Base-by-base conservation (phyloP, 2,888 invertebrate genomes). In the Zygothrica quintamaculata region DNA sequence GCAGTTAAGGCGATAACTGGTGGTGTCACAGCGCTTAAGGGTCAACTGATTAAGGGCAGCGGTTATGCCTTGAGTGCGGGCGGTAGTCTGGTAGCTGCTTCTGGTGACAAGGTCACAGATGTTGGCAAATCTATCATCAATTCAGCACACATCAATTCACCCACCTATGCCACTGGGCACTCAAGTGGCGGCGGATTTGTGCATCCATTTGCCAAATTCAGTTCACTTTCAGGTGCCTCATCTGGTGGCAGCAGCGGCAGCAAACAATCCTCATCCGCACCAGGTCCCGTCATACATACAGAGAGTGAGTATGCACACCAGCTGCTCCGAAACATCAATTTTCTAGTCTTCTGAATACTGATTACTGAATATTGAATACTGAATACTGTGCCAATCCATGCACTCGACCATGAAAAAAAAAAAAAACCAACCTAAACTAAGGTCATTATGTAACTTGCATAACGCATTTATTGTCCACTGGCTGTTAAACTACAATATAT, bases 1-100 rank as follows among this genome's bases (percentile, higher is more conserved):
- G 96, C 97, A 0, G 95, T 96, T 0, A 97, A 97, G 88, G 96
- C 97, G 9, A 95, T 97, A 67, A 95, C 96, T 6, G 97, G 97
- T 7, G 96, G 96, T 43, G 95, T 96, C 7, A 94, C 97, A 1
- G 96, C 96, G 18, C 92, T 96, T n/a, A 96, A 96, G 87, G 97
- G 97, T 0, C 96, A 96, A 89, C 92, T 97, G 22, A 95, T 97
- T 77, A 96, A 96, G 91, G 96, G 96, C 36, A 94, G 96, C 51
- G 96, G 97, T 8, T 93, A 94, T 77, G 90, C 94, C 12, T 90
- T 94, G 16, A 92, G 93, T 13, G 93, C 94, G 8, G 93, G 93
- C 75, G 94, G 94, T 15, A 93, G 93, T 84, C 92, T 96, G 43
- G 94, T 96, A 58, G 93, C 94, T 9, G 93, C 93, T 13, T 95